Evolutionary conservation across 2,113 vertebrate species (phyloP), one percentile per base, ranked within the genome.

Genomic region (Aegotheles bennettii): DNA sequence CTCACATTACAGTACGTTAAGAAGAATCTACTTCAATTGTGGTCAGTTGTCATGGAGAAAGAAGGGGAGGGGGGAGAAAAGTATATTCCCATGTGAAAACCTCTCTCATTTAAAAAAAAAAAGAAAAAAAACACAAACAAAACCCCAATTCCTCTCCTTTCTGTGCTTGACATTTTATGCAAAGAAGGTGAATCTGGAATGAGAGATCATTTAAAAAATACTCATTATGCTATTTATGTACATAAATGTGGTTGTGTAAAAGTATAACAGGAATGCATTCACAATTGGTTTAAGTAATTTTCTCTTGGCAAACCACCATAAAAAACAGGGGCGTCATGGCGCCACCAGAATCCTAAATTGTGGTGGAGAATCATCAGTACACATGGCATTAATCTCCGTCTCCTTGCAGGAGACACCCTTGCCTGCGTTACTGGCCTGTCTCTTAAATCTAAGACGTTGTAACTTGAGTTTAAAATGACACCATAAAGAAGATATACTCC

Each of bases 311-410:
- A 98, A 98, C 96, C 98, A 98, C 98, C 93, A 98, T 98, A 97
- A 98, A 98, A 98, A 98, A 98, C 97, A 98, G 98, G 98, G 98
- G 98, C 99, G 96, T 99, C 98, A 98, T 98, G 98, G 99, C 98
- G 98, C 99, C 98, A 98, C 98, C 98, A 98, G 98, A 99, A 98
- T 98, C 98, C 98, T 98, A 98, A 98, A 98, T 98, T 99, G 99
- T 98, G 99, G 98, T 98, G 96, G 97, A 97, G 98, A 97, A 97
- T 98, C 98, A 98, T 98, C 97, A 94, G 97, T 97, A 98, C 99
- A 99, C 98, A 99, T 99, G 99, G 98, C 98, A 99, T 99, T 99
- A 98, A 99, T 99, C 98, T 99, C 98, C 98, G 98, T 98, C 98
- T 98, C 96, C 59, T 98, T 84, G 98, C 98, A 98, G 98, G 98